A percentile compares a stretch with the other conserved stretches of the same genome.
phyloP scores from a whole-genome alignment of 2,113 vertebrate species.

The Xyliphius kryptos region DNA sequence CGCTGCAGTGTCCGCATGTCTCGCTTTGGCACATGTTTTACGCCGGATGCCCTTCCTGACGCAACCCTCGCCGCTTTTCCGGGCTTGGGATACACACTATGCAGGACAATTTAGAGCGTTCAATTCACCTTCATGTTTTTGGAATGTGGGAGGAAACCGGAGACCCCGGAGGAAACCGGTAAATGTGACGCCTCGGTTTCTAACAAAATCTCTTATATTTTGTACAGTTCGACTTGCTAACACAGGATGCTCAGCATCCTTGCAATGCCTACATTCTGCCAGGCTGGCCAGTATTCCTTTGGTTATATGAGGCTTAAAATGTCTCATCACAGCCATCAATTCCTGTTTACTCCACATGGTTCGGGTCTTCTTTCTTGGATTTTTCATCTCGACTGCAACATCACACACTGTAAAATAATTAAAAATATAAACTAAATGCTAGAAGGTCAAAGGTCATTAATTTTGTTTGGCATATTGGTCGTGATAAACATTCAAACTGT shows the following conservation, averaged over 20 bases:
- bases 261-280: constrained; percentile 22
- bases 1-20: too few relatives aligned
- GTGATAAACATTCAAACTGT: too few relatives aligned
- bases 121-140: too few relatives aligned
- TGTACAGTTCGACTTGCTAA: constrained; percentile 17
- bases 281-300: constrained; percentile 16
- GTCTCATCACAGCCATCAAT: constrained; percentile 4
- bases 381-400: constrained; percentile 2
- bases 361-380: not conserved
- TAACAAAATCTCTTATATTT: constrained; percentile 30
- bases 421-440: not conserved
- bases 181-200: constrained; percentile 15
- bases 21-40: too few relatives aligned
- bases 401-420: not conserved
- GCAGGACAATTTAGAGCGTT: too few relatives aligned
- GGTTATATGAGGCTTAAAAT: constrained; percentile 8
- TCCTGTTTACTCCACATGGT: too few relatives aligned
- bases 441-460: not conserved
- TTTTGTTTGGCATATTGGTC: too few relatives aligned
- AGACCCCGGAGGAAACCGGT: too few relatives aligned
- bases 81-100: too few relatives aligned
- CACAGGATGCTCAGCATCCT: constrained; percentile 12
- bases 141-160: too few relatives aligned
- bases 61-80: too few relatives aligned
- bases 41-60: too few relatives aligned